Evolutionary conservation across 2,888 invertebrate species (phyloP).

Genomic region (Pelosia muscerda): DNA sequence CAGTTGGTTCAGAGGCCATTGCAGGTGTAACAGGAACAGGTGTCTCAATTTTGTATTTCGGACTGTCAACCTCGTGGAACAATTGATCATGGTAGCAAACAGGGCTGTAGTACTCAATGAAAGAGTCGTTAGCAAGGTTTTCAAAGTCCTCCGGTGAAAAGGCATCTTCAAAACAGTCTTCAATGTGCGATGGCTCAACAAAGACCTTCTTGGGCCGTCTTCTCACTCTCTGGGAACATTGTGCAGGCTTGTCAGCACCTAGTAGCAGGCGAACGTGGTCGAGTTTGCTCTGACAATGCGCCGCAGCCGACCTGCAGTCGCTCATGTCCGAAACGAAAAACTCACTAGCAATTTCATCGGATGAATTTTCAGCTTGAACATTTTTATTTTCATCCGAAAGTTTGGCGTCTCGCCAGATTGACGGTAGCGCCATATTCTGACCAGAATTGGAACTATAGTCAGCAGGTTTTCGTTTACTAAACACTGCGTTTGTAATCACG

Average conservation of each 20-base stretch:
- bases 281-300: conserved; percentile 73
- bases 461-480: conserved; percentile 64
- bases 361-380: conserved; percentile 50
- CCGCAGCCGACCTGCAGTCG: conserved; percentile 65
- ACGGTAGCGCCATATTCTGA: conserved; percentile 61
- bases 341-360: conserved; percentile 50
- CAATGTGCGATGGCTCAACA: conserved; percentile 67
- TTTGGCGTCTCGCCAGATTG: conserved; percentile 71
- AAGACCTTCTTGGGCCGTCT: conserved; percentile 64
- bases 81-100: conserved; percentile 57
- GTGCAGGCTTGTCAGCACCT: conserved; percentile 53
- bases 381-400: conserved; percentile 72
- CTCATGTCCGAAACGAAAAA: conserved; percentile 63
- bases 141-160: conserved; percentile 72
- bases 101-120: conserved; percentile 64
- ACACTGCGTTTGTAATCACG: conserved; percentile 70
- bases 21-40: conserved; percentile 29
- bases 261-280: conserved; percentile 68
- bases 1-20: background rate
- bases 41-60: conserved; percentile 62
- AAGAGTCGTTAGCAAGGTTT: conserved; percentile 58
- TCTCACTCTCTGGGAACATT: conserved; percentile 51
- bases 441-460: conserved; percentile 66
- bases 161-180: conserved; percentile 76
- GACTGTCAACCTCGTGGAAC: conserved; percentile 58